These are phyloP conservation scores for Drosophila sucinea DNA, from an alignment of 1,140 invertebrate species.

Conservation along the genomic window DNA sequence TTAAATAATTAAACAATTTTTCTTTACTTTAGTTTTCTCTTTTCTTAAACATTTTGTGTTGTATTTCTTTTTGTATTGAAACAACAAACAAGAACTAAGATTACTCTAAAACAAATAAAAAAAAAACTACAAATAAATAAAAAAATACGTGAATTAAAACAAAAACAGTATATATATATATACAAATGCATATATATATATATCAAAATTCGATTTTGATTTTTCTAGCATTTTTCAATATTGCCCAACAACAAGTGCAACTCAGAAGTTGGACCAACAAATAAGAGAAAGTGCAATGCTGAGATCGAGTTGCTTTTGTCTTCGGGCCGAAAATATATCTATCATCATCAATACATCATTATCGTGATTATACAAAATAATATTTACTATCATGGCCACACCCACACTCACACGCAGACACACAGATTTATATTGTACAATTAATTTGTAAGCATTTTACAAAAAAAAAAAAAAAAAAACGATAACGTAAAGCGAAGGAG, in stretches of 20 bases:
- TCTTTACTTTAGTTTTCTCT: constrained; percentile 70
- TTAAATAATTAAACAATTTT: constrained; percentile 36
- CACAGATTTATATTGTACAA: constrained; percentile 66
- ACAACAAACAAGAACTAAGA: constrained; percentile 57
- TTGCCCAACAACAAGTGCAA: constrained; percentile 35
- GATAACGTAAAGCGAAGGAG: background rate
- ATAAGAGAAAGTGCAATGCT: constrained; percentile 1
- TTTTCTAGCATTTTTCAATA: constrained; percentile 48
- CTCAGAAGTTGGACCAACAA: constrained; percentile 41
- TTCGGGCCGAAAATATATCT: constrained; percentile 7
- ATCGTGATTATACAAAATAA: constrained; percentile 14
- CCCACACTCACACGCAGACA: background rate
- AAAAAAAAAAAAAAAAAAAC: background rate
- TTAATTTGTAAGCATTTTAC: constrained; percentile 78
- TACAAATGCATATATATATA: constrained; percentile 21
- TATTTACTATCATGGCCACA: constrained; percentile 51
- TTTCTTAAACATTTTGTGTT: constrained; percentile 67
- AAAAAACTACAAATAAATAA: constrained; percentile 68
- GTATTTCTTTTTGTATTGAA: constrained; percentile 67
- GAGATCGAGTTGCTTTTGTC: constrained; percentile 20
- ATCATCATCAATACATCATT: constrained; percentile 10
- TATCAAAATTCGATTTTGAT: constrained; percentile 36
- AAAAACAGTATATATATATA: constrained; percentile 20
- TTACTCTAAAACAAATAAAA: constrained; percentile 59
- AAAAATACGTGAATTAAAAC: constrained; percentile 45